phyloP scores from a whole-genome alignment of 2,888 invertebrate species.

The Aphidius colemani region DNA sequence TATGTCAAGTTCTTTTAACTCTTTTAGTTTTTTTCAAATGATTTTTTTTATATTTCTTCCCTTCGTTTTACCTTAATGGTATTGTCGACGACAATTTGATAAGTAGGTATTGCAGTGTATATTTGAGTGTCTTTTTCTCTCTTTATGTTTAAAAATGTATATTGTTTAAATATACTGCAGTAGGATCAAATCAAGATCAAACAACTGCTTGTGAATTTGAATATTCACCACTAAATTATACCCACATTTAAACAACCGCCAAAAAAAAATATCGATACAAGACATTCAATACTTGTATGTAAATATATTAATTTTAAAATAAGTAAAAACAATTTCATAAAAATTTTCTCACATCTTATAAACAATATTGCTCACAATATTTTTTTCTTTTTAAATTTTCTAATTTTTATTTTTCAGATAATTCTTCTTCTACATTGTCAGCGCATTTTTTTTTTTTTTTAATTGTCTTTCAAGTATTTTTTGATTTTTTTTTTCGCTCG shows the following conservation, averaged over 20 bases:
- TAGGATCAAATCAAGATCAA: slow-evolving; percentile 35
- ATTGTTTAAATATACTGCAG: background rate
- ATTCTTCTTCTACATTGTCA: slow-evolving; percentile 1
- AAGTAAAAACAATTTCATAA: too few species aligned
- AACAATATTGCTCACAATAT: background rate
- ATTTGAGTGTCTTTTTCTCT: slow-evolving; percentile 29
- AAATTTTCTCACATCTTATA: too few species aligned
- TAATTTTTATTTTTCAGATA: slow-evolving; percentile 1
- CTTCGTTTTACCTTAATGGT: background rate
- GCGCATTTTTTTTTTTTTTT: background rate
- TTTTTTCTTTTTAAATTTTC: background rate
- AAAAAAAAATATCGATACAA: too few species aligned
- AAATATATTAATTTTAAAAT: too few species aligned
- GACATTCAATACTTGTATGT: too few species aligned
- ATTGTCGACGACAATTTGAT: slow-evolving; percentile 32
- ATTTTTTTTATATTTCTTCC: slow-evolving; percentile 19
- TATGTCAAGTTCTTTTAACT: slow-evolving; percentile 32
- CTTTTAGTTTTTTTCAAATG: slow-evolving; percentile 20
- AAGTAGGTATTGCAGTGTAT: slow-evolving; percentile 38
- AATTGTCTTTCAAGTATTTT: slow-evolving; percentile 42
- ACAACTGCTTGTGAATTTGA: slow-evolving; percentile 44
- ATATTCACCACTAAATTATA: slow-evolving; percentile 10
- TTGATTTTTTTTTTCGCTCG: slow-evolving; percentile 58
- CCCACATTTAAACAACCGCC: too few species aligned
- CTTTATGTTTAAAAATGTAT: slow-evolving; percentile 28